A percentile compares a stretch with the other conserved stretches of the same genome.
These are phyloP conservation scores for Melospiza georgiana DNA, from an alignment of 2,113 vertebrate genomes.

Conservation along the genomic window DNA sequence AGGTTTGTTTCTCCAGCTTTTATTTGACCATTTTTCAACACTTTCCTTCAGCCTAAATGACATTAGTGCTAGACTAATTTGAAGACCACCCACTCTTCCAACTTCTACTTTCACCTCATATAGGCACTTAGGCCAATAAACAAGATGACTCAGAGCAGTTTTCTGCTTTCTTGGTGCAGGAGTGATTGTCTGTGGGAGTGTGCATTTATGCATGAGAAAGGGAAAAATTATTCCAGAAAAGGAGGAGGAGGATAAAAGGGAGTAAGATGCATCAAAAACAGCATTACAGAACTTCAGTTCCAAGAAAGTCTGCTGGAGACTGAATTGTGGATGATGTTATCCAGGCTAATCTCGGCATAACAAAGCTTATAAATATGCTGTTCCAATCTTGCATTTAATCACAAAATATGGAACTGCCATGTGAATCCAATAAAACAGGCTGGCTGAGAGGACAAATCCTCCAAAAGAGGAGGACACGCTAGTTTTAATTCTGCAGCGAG, in stretches of 20 bases:
- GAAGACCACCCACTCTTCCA: not conserved
- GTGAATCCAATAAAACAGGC: not conserved
- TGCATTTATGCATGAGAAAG: not conserved
- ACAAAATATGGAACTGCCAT: not conserved
- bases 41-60: not conserved
- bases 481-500: not conserved
- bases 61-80: not conserved
- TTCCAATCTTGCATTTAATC: not conserved
- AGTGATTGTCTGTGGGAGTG: not conserved
- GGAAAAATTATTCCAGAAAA: not conserved
- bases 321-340: not conserved
- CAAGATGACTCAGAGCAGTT: constrained; percentile 4
- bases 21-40: not conserved
- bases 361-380: not conserved
- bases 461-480: not conserved
- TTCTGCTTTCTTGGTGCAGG: not conserved
- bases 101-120: not conserved
- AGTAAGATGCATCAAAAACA: not conserved
- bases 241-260: not conserved
- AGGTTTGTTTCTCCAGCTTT: not conserved
- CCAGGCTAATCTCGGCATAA: not conserved
- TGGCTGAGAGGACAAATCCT: not conserved
- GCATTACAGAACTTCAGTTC: not conserved
- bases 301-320: not conserved
- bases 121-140: not conserved